Percentiles rank a stretch among this genome's conserved stretches.
Evolutionary conservation across 2,113 vertebrate genomes (phyloP).

Genomic region (Formicarius rufipectus): DNA sequence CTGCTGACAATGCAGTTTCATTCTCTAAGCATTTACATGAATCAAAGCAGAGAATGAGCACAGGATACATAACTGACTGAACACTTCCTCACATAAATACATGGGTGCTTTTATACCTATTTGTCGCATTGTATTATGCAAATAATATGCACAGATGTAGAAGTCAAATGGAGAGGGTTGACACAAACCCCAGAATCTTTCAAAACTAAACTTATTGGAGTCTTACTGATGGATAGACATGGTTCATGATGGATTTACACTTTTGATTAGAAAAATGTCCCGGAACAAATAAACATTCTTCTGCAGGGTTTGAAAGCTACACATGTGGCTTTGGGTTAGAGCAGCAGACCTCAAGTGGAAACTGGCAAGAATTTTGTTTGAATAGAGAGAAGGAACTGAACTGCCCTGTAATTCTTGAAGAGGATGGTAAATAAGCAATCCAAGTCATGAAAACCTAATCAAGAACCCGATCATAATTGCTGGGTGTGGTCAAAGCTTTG

Average conservation of each 20-base stretch:
- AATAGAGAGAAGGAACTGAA: background rate
- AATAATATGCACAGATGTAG: background rate
- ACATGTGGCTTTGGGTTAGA: background rate
- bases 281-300: background rate
- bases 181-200: background rate
- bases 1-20: rapidly evolving
- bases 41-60: background rate
- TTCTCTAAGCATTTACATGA: background rate
- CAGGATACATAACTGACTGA: background rate
- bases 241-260: background rate
- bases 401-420: background rate
- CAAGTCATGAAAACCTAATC: background rate
- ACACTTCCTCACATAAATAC: background rate
- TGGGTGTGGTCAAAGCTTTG: background rate
- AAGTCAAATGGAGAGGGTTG: background rate
- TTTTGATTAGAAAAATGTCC: background rate
- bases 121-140: background rate
- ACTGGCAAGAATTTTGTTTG: background rate
- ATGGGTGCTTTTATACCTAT: background rate
- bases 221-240: background rate
- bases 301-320: background rate
- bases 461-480: background rate
- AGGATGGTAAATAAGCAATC: background rate
- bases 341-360: background rate
- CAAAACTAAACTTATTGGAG: background rate